phyloP scores from a whole-genome alignment of 2,888 invertebrate genomes.

The Caprella mutica region DNA sequence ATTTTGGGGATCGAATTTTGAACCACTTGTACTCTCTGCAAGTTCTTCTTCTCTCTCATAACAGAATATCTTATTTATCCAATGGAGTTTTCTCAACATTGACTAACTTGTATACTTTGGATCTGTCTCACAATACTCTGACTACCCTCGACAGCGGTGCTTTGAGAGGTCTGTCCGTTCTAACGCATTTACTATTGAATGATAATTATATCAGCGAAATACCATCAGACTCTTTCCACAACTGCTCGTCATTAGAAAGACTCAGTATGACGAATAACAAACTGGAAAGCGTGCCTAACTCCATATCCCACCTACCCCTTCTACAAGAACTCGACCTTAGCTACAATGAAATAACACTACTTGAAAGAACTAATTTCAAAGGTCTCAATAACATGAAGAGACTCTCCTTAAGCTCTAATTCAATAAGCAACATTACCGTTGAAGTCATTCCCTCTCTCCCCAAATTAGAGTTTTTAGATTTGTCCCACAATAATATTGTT shows the following conservation, averaged over 20 bases:
- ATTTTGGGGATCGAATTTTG: constrained; percentile 72
- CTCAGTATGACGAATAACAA: constrained; percentile 79
- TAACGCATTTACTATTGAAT: constrained; percentile 72
- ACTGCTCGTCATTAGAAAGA: constrained; percentile 80
- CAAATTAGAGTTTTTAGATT: constrained; percentile 59
- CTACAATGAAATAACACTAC: constrained; percentile 69
- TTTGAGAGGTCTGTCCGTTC: constrained; percentile 72
- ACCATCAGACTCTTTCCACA: constrained; percentile 76
- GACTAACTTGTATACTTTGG: constrained; percentile 83
- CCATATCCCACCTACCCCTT: constrained; percentile 70
- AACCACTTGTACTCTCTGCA: constrained; percentile 73
- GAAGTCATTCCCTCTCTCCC: constrained; percentile 39
- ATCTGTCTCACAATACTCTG: constrained; percentile 73
- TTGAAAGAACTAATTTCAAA: constrained; percentile 71
- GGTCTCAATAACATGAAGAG: constrained; percentile 59
- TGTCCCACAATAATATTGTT: constrained; percentile 69
- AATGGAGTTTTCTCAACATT: constrained; percentile 79
- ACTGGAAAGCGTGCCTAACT: constrained; percentile 64
- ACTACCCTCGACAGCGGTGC: constrained; percentile 73
- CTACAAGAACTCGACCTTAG: constrained; percentile 79
- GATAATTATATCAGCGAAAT: constrained; percentile 71
- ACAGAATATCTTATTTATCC: constrained; percentile 67
- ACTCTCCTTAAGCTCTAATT: constrained; percentile 41
- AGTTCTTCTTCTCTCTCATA: constrained; percentile 71
- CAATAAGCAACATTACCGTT: constrained; percentile 45